Conservation (phyloP, 2,113 vertebrate species). For the Siniperca chuatsi region DNA sequence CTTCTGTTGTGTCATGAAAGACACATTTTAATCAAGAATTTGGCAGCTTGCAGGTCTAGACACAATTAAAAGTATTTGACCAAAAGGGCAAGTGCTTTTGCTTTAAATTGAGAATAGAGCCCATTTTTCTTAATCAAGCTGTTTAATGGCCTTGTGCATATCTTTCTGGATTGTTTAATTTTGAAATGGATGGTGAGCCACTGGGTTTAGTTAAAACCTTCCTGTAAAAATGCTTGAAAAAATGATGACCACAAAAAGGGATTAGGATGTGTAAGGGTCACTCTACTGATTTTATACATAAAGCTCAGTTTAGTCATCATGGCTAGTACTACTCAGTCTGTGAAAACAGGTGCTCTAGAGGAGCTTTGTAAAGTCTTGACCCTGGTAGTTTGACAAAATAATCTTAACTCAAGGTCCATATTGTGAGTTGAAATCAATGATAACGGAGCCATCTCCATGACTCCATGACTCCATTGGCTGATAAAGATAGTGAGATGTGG, state of each 20-base stretch:
- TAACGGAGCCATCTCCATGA: neutral
- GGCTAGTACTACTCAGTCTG: too few relatives aligned
- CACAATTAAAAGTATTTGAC: conserved; percentile 22
- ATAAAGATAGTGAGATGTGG: neutral
- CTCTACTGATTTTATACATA: neutral
- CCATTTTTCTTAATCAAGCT: conserved; percentile 19
- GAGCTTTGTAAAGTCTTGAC: neutral
- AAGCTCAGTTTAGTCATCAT: neutral
- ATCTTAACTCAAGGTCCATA: neutral
- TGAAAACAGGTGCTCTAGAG: neutral
- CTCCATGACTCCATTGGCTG: neutral
- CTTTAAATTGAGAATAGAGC: neutral
- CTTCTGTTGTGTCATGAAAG: neutral
- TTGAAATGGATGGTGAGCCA: conserved; percentile 10
- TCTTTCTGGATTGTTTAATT: conserved; percentile 4
- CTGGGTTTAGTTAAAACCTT: neutral
- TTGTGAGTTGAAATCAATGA: neutral
- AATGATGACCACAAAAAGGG: neutral
- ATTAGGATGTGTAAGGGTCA: neutral
- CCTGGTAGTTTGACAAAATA: neutral
- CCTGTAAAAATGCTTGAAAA: neutral
- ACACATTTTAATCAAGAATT: conserved; percentile 57
- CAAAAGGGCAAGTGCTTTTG: conserved; percentile 10
- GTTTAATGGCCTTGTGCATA: neutral
- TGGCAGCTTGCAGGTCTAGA: conserved; percentile 44